phyloP scores from a whole-genome alignment of 2,888 invertebrate species.

The Creontiades dilutus region DNA sequence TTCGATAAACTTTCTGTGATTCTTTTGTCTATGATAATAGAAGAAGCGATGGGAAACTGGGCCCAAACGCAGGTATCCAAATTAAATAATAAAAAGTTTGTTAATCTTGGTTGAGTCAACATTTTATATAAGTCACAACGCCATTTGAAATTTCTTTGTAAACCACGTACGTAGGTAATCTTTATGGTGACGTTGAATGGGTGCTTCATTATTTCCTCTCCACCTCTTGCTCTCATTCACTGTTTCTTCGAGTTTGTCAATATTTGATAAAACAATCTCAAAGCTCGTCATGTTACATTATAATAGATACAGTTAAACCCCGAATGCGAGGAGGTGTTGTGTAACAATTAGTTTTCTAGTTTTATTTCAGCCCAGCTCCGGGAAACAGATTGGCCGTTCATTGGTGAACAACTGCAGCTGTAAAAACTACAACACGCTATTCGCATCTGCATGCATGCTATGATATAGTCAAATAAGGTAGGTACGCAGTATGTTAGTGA shows the following conservation, averaged over 20 bases:
- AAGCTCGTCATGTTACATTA: background rate
- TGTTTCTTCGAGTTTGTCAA: background rate
- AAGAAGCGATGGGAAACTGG: no score
- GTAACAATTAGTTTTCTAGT: background rate
- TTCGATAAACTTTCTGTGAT: no score
- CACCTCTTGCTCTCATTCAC: background rate
- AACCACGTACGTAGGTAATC: no score
- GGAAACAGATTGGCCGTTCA: background rate
- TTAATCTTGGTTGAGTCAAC: no score
- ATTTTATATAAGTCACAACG: no score
- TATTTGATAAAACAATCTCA: constrained; percentile 5
- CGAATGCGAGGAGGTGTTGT: background rate
- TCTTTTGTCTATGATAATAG: no score
- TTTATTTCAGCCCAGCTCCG: background rate
- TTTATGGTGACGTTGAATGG: no score
- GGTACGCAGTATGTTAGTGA: no score
- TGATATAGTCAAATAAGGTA: background rate
- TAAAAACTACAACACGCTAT: background rate
- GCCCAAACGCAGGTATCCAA: no score
- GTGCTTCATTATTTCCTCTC: background rate
- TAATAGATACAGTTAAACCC: background rate
- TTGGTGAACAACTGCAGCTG: background rate
- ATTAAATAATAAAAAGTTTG: no score
- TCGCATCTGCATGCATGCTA: background rate
- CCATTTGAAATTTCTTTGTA: no score